Evolutionary conservation across 2,113 vertebrate species (phyloP).

Genomic region (Athene noctua): DNA sequence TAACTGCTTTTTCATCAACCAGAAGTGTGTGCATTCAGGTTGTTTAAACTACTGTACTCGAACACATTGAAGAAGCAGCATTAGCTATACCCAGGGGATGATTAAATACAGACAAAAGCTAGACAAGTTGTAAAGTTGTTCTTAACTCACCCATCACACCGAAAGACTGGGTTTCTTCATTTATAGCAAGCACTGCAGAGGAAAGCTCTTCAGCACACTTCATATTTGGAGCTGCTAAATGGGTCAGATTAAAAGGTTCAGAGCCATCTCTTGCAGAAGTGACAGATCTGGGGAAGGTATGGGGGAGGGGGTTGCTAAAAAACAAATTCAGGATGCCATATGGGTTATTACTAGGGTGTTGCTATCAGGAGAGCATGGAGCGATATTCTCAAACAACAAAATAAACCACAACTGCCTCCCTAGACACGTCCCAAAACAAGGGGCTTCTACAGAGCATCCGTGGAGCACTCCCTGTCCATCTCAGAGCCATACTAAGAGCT

Average conservation of each 20-base stretch:
- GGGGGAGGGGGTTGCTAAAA: neutral
- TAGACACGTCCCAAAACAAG: fast-evolving
- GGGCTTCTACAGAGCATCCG: neutral
- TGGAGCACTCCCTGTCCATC: neutral
- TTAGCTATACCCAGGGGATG: neutral
- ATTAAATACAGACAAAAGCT: neutral
- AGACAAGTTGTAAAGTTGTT: neutral
- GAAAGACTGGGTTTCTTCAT: fast-evolving
- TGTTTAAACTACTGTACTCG: neutral
- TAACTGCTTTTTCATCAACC: neutral
- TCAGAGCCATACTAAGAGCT: neutral
- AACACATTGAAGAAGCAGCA: neutral
- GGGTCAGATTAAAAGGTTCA: neutral
- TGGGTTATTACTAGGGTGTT: neutral
- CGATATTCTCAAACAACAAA: neutral
- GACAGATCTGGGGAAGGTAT: neutral
- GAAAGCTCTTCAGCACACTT: fast-evolving
- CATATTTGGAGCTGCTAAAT: neutral
- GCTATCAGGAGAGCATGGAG: neutral
- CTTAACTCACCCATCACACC: neutral
- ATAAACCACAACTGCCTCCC: neutral
- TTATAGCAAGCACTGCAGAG: neutral
- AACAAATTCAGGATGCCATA: fast-evolving
- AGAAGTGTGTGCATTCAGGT: fast-evolving
- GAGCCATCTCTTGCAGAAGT: neutral